These are phyloP conservation scores for Charadrius vociferus DNA, from an alignment of 2,113 vertebrate genomes.

Conservation along the genomic window DNA sequence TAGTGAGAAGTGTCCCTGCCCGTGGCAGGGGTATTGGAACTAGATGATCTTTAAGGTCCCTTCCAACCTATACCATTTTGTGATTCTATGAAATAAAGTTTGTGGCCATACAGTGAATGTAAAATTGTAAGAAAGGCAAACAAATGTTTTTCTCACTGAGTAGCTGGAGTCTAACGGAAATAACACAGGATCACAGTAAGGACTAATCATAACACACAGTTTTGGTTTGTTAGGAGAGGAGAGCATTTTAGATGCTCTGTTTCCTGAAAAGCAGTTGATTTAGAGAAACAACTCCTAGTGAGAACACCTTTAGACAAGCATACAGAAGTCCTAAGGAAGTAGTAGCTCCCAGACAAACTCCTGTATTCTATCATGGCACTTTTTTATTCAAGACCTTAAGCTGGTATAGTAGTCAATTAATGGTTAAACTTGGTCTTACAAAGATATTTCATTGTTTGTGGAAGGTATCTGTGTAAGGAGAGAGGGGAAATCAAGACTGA, in stretches of 20 bases:
- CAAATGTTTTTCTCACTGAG: not conserved
- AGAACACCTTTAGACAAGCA: not conserved
- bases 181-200: not conserved
- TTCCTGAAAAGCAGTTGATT: not conserved
- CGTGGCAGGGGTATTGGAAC: not conserved
- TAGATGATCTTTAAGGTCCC: not conserved
- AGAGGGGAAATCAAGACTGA: not conserved
- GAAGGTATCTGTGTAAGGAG: not conserved
- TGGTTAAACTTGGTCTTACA: not conserved
- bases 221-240: not conserved
- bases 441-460: not conserved
- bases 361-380: not conserved
- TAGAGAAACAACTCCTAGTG: not conserved
- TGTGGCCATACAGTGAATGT: not conserved
- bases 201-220: not conserved
- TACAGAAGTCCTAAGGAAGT: not conserved
- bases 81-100: not conserved
- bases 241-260: not conserved
- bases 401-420: not conserved
- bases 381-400: not conserved
- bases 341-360: not conserved
- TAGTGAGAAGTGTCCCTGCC: not conserved
- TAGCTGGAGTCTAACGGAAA: not conserved
- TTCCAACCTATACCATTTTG: not conserved
- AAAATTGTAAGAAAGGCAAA: not conserved